Percentiles rank a stretch among this genome's conserved stretches.
Evolutionary conservation across 1,140 invertebrate species (phyloP).

Genomic region (Plodia interpunctella): DNA sequence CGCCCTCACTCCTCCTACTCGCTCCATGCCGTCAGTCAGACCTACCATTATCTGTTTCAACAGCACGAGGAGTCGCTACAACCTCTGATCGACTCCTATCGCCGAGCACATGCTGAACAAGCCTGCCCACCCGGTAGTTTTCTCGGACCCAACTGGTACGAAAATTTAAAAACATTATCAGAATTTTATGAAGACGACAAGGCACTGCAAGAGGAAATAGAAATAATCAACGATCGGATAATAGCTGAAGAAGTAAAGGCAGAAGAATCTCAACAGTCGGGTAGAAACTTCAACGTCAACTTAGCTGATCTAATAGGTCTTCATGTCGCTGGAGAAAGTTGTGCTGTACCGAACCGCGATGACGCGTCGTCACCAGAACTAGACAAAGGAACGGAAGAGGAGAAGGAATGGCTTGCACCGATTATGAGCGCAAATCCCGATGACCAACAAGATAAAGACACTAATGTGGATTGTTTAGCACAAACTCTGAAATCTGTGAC

Average conservation of each 20-base stretch:
- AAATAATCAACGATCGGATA: conserved; percentile 53
- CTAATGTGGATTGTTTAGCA: conserved; percentile 52
- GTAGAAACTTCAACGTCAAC: conserved; percentile 67
- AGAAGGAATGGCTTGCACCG: conserved; percentile 60
- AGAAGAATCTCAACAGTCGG: conserved; percentile 29
- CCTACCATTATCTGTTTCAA: conserved; percentile 65
- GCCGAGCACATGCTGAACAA: conserved; percentile 36
- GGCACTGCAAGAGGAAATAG: conserved; percentile 49
- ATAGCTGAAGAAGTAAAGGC: conserved; percentile 44
- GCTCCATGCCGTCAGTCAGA: conserved; percentile 59
- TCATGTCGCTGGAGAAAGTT: conserved; percentile 52
- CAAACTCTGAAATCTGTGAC: conserved; percentile 55
- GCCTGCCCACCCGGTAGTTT: conserved; percentile 33
- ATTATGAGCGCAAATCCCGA: conserved; percentile 65
- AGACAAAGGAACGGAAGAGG: conserved; percentile 44
- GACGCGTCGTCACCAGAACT: conserved; percentile 46
- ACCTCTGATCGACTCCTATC: conserved; percentile 53
- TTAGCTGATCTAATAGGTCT: conserved; percentile 62
- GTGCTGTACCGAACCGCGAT: conserved; percentile 40
- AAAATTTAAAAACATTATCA: conserved; percentile 62
- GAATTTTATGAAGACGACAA: conserved; percentile 72
- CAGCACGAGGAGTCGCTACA: conserved; percentile 69
- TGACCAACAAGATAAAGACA: conserved; percentile 40
- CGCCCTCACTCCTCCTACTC: conserved; percentile 68
- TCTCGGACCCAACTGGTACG: conserved; percentile 54